Evolutionary conservation across 2,888 invertebrate genomes (phyloP), one percentile per base, ranked within the genome.

Genomic region (Leistus spinibarbis): DNA sequence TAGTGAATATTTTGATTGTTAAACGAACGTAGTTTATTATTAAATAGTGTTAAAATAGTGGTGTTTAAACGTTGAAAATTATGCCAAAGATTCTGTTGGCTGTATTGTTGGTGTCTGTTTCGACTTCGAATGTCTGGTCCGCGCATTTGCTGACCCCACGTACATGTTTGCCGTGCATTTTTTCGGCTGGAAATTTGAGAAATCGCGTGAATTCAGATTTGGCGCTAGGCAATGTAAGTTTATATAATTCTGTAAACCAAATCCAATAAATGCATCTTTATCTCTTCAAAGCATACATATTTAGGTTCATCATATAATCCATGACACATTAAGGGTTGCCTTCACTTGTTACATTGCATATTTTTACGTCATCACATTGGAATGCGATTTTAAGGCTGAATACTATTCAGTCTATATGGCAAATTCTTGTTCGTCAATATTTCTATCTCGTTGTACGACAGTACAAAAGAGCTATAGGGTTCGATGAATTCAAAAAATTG

Each of bases 111-210:
- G 71, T 71, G 71, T 71, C 65, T 17, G 64, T 64, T 22, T 64
- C 65, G 23, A 54, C 65, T 64, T 56, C 54, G 56, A 40, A 60
- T 63, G 54, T 65, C 53, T 65, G 64, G 64, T 27, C 64, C 56
- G 71, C 71, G 10, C 71, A 71, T 71, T 65, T 71, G 54, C 54
- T 71, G 64, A 71, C 65, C 10, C 71, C 71, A 16, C n/a, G 54
- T n/a, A 54, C 64, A 40, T 71, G 71, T 60, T 71, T 71, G 17
- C 71, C 71, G 19, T 71, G 71, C 19, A 71, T 71, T 9, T 71
- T 71, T 65, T 54, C 53, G 53, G 54, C 71, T 1, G 65, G n/a
- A 9, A 24, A 62, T 53, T 27, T 70, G 17, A 9, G 24, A 13
- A 65, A 53, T 17, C 54, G 27, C 10, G 60, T 64, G 54, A 56